Evolutionary conservation across 30 jellyfish, hydroid and myxozoan genomes (phyloP), one percentile per base, ranked within the genome.

Genomic region (Hydra vulgaris): DNA sequence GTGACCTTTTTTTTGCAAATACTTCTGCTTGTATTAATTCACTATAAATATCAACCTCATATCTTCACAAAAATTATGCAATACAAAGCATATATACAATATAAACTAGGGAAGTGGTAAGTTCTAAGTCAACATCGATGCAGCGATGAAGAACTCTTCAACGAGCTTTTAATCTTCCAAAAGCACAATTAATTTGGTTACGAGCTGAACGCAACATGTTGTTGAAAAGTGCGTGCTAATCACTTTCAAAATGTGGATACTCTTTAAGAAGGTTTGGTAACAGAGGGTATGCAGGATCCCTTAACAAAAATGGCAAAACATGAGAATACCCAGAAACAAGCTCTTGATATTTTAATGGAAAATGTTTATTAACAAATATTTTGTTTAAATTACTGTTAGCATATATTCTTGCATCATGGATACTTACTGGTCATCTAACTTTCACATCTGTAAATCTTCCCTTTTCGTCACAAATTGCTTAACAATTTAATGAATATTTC

Each of bases 261-360:
- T 76, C 73, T 56, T 85, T 85, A 66, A 85, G 24, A 71, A 77
- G 55, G 66, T 85, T 54, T 23, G 90, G 95, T 79, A 86, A 77
- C 79, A 81, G 81, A 27, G 95, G 95, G 56, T 89, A 84, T 15
- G 95, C 96, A 21, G 93, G 96, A 78, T 84, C 88, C 17, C 92
- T 95, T 19, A 89, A 20, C 21, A 85, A 52, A 15, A 85, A 79
- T 52, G 88, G 95, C 0, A 92, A 92, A 19, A 84, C 95, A 15
- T 66, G 66, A 15, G 53, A 56, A 52, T 84, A 79, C 27, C 93
- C 87, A 17, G 83, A 84, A 23, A 79, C 7, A 24, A 89, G 55
- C 78, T 85, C 81, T 74, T 81, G 79, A 16, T 56, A 18, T 67
- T 68, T 21, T 17, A 66, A 54, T 21, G 89, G 94, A n/a, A 82